phyloP scores from a whole-genome alignment of 1,140 invertebrate species.

The Conus betulinus region DNA sequence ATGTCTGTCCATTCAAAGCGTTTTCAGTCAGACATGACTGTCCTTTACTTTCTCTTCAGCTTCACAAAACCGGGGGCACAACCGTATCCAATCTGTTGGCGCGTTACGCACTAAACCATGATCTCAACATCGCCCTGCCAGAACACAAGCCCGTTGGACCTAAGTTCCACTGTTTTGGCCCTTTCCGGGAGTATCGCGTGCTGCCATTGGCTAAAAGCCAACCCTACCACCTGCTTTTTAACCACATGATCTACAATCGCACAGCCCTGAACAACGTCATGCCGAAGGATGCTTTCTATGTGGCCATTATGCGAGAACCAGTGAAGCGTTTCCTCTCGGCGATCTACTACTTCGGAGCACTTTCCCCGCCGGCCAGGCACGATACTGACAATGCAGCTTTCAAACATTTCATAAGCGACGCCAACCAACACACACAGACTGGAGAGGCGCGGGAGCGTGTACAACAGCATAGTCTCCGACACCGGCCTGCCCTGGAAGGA shows the following conservation, averaged over 20 bases:
- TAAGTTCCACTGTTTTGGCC: conserved; percentile 15
- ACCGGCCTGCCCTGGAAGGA: conserved; percentile 46
- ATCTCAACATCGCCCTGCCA: conserved; percentile 38
- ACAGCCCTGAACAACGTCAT: conserved; percentile 41
- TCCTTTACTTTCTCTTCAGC: neutral
- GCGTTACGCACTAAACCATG: conserved; percentile 33
- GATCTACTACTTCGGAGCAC: conserved; percentile 38
- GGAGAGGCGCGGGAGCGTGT: conserved; percentile 30
- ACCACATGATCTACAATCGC: conserved; percentile 53
- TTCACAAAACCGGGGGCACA: conserved; percentile 42
- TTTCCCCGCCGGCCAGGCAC: neutral
- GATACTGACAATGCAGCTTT: neutral
- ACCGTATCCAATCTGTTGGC: conserved; percentile 39
- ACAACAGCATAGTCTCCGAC: conserved; percentile 28
- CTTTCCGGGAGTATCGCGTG: conserved; percentile 16
- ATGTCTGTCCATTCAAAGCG: too few species aligned
- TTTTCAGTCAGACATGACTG: neutral
- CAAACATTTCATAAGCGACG: neutral
- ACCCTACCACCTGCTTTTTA: conserved; percentile 44
- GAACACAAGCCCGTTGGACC: neutral
- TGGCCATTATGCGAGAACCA: conserved; percentile 52
- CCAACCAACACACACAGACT: neutral
- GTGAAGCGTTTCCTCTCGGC: conserved; percentile 47
- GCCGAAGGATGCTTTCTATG: conserved; percentile 45
- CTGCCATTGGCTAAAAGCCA: conserved; percentile 6